Evolutionary conservation across 1,140 invertebrate genomes (phyloP).

Genomic region (Lordiphosa collinella): DNA sequence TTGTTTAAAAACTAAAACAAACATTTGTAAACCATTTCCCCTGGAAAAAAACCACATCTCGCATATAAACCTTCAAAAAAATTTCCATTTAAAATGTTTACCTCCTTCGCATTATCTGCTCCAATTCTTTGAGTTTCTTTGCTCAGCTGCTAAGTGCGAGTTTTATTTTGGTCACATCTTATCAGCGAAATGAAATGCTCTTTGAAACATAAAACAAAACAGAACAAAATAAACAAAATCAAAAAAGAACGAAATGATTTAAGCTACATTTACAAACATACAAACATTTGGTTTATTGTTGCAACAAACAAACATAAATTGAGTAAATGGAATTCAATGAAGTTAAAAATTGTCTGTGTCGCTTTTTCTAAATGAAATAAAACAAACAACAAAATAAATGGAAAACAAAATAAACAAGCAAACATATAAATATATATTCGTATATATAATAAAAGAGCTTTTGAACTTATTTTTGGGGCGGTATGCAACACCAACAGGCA

Average conservation of each 20-base stretch:
- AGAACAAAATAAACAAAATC: slow-evolving; percentile 2
- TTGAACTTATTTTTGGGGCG: not conserved
- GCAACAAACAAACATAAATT: slow-evolving; percentile 32
- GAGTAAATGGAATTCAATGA: slow-evolving; percentile 10
- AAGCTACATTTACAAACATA: too few species aligned
- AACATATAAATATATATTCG: not conserved
- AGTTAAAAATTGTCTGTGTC: slow-evolving; percentile 47
- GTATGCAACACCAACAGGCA: too few species aligned
- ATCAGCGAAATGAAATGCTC: not conserved
- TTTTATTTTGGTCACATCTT: too few species aligned
- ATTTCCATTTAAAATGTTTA: too few species aligned
- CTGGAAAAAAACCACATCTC: too few species aligned
- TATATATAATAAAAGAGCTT: not conserved
- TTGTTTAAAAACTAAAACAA: too few species aligned
- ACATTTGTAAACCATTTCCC: too few species aligned
- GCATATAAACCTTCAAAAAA: too few species aligned
- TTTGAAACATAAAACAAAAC: not conserved
- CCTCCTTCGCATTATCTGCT: not conserved
- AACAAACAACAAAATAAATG: too few species aligned
- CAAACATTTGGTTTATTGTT: slow-evolving; percentile 48
- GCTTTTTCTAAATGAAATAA: slow-evolving; percentile 69
- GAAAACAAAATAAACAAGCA: slow-evolving; percentile 14
- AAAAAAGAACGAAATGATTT: slow-evolving; percentile 3
- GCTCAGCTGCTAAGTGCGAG: not conserved
- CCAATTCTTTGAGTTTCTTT: not conserved